Evolutionary conservation across 2,797 vertebrate genomes (phyloP).

Genomic region (Dermochelys coriacea): DNA sequence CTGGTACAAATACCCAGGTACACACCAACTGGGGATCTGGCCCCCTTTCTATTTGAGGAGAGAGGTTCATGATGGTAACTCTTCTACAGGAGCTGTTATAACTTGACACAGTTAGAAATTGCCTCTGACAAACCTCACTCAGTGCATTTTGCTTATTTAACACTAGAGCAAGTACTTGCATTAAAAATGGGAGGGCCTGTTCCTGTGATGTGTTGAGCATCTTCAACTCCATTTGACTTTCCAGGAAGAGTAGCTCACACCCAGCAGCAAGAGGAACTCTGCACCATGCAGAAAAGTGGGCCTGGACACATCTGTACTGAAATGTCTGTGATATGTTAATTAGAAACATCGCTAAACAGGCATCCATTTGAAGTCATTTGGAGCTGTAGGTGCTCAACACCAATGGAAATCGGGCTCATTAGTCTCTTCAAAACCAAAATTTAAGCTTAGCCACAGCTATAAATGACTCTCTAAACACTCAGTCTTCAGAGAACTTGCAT

Average conservation of each 20-base stretch:
- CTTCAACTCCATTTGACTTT: background rate
- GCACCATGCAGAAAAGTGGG: background rate
- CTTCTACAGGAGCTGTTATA: slow-evolving; percentile 9
- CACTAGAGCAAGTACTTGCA: fast-evolving
- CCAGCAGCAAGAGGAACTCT: background rate
- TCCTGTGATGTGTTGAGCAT: fast-evolving
- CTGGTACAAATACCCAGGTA: background rate
- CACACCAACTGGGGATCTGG: background rate
- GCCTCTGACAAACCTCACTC: background rate
- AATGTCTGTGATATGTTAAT: background rate
- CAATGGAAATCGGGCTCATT: slow-evolving; percentile 46
- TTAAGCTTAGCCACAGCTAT: background rate
- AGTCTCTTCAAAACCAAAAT: slow-evolving; percentile 42
- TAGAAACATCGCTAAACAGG: background rate
- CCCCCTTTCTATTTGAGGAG: background rate
- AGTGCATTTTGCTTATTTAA: background rate
- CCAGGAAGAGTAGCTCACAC: background rate
- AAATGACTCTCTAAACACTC: slow-evolving; percentile 38
- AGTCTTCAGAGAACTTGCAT: slow-evolving; percentile 27
- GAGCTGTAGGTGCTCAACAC: slow-evolving; percentile 26
- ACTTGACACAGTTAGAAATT: background rate
- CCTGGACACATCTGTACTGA: background rate
- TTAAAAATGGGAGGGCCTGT: background rate
- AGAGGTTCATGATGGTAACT: background rate
- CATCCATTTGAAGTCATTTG: slow-evolving; percentile 9